Base-by-base conservation (phyloP, 2,888 invertebrate species). In the Stegophylla sp. region DNA sequence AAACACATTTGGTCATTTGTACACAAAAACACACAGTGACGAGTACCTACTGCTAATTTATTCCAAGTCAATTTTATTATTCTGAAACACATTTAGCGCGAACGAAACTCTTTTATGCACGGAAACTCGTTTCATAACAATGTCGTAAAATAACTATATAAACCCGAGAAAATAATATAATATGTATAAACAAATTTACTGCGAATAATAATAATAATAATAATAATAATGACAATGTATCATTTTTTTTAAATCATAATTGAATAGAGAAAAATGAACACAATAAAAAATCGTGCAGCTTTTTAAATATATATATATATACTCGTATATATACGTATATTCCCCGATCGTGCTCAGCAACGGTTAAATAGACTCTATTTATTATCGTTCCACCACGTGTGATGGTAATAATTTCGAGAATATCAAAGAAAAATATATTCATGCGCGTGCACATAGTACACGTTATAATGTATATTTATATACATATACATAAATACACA, bases 351-450 rank as follows among this genome's bases (percentile, higher is more conserved):
- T 53, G 53, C 76, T n/a, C n/a, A 10, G 4, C 34, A 56, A 67
- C 45, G 12, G 77, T 67, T 56, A 64, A 75, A 75, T 34, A 64
- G 64, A 63, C 63, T 34, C 13, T 34, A 34, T 34, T 34, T 59
- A 17, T 77, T 79, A 79, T 71, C 51, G 56, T 59, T 51, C 26
- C 59, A 71, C 59, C 69, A 59, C 69, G 79, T 71, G 69, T 71
- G 79, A 43, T 67, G 48, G 61, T 69, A 69, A n/a, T n/a, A n/a
- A 69, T 79, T 61, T 71, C 28, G 45, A 66, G 28, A 26, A 28
- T 77, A 77, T 77, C 59, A 77, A 67, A 77, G 77, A 77, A 77
- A 67, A 56, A 66, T 43, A 45, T 45, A 53, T 64, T 17, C 41
- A 56, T 7, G 64, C 45, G n/a, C 15, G n/a, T 43, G 17, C 56